Base-by-base conservation (phyloP, 92 coral and sea anemone genomes). In the Chrysogorgia sp. region DNA sequence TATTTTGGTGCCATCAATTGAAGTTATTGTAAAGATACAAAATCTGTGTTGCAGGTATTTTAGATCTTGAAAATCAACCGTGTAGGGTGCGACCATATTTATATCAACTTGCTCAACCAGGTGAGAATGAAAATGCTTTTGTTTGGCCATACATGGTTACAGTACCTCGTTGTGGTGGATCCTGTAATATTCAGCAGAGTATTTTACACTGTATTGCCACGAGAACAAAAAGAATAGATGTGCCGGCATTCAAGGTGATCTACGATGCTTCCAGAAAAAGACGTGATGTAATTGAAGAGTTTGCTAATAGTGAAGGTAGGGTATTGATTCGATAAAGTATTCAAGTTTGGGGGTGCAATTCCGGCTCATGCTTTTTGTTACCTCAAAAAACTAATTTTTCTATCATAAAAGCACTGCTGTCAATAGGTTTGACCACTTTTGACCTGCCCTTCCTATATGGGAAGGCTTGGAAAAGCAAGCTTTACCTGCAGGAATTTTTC, bases 211-310 rank as follows among this genome's bases (percentile, higher is more conserved):
- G 75, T 34, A 19, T 32, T 68, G 58, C 21, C 2, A 9, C 24
- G 26, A n/a, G n/a, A 17, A 10, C 19, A 19, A 14, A 6, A 34
- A 53, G 0, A 1, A 4, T 65, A 14, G 26, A 10, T 65, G 30
- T 65, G 0, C 9, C 2, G 26, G 50, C 45, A 5, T 68, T 41
- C 34, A 68, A 55, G 52, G 40, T 68, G 4, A 33, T 58, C 35
- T 68, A 43, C 48, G 33, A 22, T 22, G 0, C 26, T 0, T 7
- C 58, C 21, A 23, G 75, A 26, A 68, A 24, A n/a, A 68, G 75
- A 28, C 75, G 75, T 43, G 75, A 68, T 26, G 75, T 40, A 33
- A 68, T 68, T 57, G 58, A 68, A 25, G 75, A 68, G 52, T 68
- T 68, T 1, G 58, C 58, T 20, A 24, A 47, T 21, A 6, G 41